These are phyloP conservation scores for Darevskia mixta DNA, from an alignment of 2,797 vertebrate genomes.

Conservation along the genomic window DNA sequence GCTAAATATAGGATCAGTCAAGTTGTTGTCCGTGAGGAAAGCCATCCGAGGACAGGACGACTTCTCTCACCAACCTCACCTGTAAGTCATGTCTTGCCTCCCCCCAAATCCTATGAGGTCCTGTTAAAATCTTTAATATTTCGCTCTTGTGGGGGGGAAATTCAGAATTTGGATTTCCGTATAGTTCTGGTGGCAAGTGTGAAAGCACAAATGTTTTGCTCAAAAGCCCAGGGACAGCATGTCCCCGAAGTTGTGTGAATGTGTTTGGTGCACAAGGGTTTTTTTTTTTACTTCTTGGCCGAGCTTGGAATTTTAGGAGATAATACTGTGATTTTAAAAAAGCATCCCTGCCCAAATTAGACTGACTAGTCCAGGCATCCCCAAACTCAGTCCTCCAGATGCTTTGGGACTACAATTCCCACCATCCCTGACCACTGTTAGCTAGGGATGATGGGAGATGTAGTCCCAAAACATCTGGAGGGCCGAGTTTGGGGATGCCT, in stretches of 20 bases:
- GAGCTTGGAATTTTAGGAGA: not conserved
- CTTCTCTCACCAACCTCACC: constrained; percentile 66
- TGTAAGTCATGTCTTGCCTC: no score
- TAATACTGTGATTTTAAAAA: not conserved
- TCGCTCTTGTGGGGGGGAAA: not conserved
- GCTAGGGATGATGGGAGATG: no score
- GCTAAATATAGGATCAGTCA: not conserved
- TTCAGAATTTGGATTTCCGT: not conserved
- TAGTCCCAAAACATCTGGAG: no score
- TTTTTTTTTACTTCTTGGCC: not conserved
- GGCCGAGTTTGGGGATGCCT: no score
- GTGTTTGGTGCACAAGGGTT: no score
- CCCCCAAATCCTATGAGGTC: not conserved
- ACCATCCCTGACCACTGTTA: no score
- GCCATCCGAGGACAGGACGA: constrained; percentile 66
- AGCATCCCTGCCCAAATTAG: no score
- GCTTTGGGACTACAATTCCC: no score
- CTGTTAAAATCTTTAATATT: not conserved
- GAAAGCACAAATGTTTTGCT: not conserved
- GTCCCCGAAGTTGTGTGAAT: not conserved
- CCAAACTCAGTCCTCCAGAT: no score
- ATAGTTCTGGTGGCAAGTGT: not conserved
- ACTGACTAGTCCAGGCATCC: no score
- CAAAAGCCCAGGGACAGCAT: not conserved
- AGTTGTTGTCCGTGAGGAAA: not conserved